Base-by-base conservation (phyloP, 1,140 invertebrate genomes). In the Drosophila lini region DNA sequence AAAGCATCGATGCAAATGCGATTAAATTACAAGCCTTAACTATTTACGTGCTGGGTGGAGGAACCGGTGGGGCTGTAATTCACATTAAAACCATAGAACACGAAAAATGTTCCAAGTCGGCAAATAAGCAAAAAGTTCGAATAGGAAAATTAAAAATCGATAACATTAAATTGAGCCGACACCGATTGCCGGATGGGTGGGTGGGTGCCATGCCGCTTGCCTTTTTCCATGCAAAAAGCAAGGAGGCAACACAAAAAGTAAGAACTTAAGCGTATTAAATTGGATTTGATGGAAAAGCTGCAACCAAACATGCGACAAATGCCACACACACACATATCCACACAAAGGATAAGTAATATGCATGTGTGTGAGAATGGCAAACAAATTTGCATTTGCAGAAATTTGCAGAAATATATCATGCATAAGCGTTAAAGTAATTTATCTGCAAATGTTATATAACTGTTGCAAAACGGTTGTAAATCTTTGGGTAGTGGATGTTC, bases 251-350 rank as follows among this genome's bases (percentile, higher is more conserved):
- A 69, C 65, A 79, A 88, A 86, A 86, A 83, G 71, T 88, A 86
- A 88, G 84, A 86, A 86, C 83, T 83, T 86, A 86, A 86, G 83
- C 83, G 83, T 88, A 86, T 86, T 86, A 86, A 86, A 89, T 88
- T 88, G 84, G 83, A 86, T 86, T 86, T 88, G 80, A 78, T 81
- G 57, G 64, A 65, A 88, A 88, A 86, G 83, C 83, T 86, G 83
- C 79, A 86, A 64, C 69, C 75, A 86, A 85, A 79, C 78, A 86
- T 74, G 82, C 69, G 74, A 85, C 81, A 84, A 85, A 78, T 78
- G 74, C 81, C 57, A 71, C 53, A 73, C 65, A 56, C 55, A 50
- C 41, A 73, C 47, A 50, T 28, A 28, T 28, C 8, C 15, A 55
- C 32, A 40, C 28, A 69, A 50, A 47, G 62, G 31, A 75, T 77